These are phyloP conservation scores for Petroica traversi DNA, from an alignment of 2,113 vertebrate species.

Conservation along the genomic window DNA sequence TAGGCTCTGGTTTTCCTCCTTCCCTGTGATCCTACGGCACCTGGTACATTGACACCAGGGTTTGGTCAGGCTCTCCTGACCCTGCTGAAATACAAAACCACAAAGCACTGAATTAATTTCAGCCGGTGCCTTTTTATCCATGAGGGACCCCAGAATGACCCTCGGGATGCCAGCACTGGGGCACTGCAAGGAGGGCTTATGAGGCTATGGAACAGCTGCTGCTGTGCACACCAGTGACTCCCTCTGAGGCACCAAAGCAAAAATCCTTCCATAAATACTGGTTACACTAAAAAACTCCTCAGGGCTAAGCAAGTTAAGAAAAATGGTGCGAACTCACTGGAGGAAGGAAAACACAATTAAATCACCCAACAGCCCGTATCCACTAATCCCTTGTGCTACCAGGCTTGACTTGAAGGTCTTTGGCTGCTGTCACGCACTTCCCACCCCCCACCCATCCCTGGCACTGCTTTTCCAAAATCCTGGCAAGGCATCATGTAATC, in stretches of 20 bases:
- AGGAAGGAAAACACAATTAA: slow-evolving; percentile 35
- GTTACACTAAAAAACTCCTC: not conserved
- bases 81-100: not conserved
- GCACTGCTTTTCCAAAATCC: not conserved
- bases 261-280: not conserved
- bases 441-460: not conserved
- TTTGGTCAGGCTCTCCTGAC: not conserved
- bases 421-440: not conserved
- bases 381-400: not conserved
- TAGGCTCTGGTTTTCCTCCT: not conserved
- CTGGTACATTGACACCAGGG: not conserved
- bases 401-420: not conserved
- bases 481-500: rapidly evolving
- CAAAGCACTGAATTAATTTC: not conserved
- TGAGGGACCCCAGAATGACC: rapidly evolving
- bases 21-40: not conserved
- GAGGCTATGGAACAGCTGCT: not conserved
- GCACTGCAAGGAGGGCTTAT: not conserved
- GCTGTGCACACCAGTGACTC: not conserved
- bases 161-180: rapidly evolving
- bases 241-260: not conserved
- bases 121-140: not conserved
- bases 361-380: not conserved
- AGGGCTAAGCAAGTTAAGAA: not conserved
- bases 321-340: not conserved